Evolutionary conservation across 2,797 vertebrate genomes (phyloP).

Genomic region (Anolis apletophallus): DNA sequence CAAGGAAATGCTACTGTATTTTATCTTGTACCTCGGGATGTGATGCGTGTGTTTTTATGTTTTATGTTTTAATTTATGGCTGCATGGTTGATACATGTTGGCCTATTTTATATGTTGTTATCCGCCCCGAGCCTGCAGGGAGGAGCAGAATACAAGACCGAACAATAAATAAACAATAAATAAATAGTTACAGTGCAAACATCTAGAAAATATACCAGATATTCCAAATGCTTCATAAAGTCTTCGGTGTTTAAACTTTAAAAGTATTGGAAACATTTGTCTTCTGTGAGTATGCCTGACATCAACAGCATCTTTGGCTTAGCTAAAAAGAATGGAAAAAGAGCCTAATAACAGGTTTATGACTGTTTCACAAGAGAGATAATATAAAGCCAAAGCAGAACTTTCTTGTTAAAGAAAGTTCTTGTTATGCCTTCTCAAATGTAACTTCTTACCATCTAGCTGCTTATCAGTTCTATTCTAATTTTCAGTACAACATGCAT

Average conservation of each 20-base stretch:
- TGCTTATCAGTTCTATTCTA: conserved; percentile 44
- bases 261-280: neutral
- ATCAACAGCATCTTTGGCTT: neutral
- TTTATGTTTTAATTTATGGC: too few species aligned
- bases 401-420: conserved; percentile 34
- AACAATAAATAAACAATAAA: too few species aligned
- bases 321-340: conserved; percentile 6
- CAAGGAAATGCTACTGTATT: too few species aligned
- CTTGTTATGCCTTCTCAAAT: conserved; percentile 23
- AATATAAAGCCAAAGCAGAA: neutral
- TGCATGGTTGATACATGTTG: too few species aligned
- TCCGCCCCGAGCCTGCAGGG: too few species aligned
- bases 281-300: neutral
- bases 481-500: conserved; percentile 49
- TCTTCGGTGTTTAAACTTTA: neutral
- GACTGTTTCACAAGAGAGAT: conserved; percentile 9
- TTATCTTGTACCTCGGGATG: too few species aligned
- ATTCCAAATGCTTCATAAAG: neutral
- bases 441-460: conserved; percentile 35
- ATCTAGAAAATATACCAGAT: too few species aligned
- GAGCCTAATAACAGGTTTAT: conserved; percentile 15
- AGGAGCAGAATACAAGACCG: too few species aligned
- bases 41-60: too few species aligned
- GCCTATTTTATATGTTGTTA: too few species aligned
- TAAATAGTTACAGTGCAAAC: neutral